Evolutionary conservation across 2,888 invertebrate genomes (phyloP).

Genomic region (Drosophila koepferae): DNA sequence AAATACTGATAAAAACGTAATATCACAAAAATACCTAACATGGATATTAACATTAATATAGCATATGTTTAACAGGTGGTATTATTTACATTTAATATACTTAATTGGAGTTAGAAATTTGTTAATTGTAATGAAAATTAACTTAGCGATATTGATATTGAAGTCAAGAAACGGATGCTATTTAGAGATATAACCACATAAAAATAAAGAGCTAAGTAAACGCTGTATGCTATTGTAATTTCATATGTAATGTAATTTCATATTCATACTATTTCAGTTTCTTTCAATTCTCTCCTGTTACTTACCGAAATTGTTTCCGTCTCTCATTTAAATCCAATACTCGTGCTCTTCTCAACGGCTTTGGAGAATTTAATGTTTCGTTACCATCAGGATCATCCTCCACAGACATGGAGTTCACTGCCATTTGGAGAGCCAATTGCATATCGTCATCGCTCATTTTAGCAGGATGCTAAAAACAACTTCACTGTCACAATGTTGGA

Average conservation of each 20-base stretch:
- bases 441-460: slow-evolving; percentile 83
- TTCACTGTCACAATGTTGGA: slow-evolving; percentile 42
- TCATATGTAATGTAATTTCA: too few relatives aligned
- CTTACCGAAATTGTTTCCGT: slow-evolving; percentile 90
- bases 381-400: slow-evolving; percentile 64
- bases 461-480: slow-evolving; percentile 26
- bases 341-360: slow-evolving; percentile 88
- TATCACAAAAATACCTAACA: background rate
- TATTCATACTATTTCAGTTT: slow-evolving; percentile 21
- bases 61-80: slow-evolving; percentile 16
- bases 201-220: background rate
- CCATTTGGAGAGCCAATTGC: slow-evolving; percentile 89
- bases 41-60: background rate
- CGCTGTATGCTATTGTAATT: background rate
- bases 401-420: slow-evolving; percentile 68
- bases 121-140: background rate
- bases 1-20: slow-evolving; percentile 31
- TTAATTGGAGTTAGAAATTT: background rate
- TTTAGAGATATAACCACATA: background rate
- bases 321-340: slow-evolving; percentile 88
- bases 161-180: too few relatives aligned
- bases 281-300: background rate
- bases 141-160: background rate
- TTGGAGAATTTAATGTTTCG: slow-evolving; percentile 85
- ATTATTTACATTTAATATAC: background rate